A percentile compares a stretch with the other conserved stretches of the same genome.
Evolutionary conservation across 2,888 invertebrate species (phyloP).

Genomic region (Trissoscelio sp.): DNA sequence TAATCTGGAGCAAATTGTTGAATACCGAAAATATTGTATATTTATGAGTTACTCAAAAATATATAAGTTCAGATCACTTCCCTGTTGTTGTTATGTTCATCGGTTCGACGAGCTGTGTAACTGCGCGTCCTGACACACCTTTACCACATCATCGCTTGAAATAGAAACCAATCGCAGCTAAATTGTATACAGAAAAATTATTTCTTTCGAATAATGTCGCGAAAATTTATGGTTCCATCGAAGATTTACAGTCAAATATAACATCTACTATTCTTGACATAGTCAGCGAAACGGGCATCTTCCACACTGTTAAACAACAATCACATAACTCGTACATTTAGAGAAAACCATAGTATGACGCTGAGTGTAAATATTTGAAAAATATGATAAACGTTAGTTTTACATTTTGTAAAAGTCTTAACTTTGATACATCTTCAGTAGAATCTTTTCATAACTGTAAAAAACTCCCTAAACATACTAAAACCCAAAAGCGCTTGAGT

Average conservation of each 20-base stretch:
- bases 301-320: too few relatives aligned
- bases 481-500: too few relatives aligned
- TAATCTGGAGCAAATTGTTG: background rate
- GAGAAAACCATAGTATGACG: background rate
- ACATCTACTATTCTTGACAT: too few relatives aligned
- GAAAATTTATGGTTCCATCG: too few relatives aligned
- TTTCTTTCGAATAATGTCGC: too few relatives aligned
- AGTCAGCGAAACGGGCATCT: too few relatives aligned
- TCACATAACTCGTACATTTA: background rate
- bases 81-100: background rate
- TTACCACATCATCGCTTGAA: background rate
- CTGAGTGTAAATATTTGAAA: constrained; percentile 2
- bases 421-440: background rate
- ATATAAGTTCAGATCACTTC: background rate
- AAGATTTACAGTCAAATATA: too few relatives aligned
- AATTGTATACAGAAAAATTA: too few relatives aligned
- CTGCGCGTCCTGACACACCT: background rate
- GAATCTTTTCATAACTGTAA: background rate
- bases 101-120: background rate
- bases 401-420: background rate
- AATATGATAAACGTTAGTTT: background rate
- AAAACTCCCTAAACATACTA: too few relatives aligned
- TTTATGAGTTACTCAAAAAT: background rate
- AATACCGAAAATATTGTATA: too few relatives aligned
- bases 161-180: too few relatives aligned